Percentiles rank a stretch among this genome's conserved stretches.
Evolutionary conservation across 2,113 vertebrate genomes (phyloP).

Genomic region (Syrrhaptes paradoxus): DNA sequence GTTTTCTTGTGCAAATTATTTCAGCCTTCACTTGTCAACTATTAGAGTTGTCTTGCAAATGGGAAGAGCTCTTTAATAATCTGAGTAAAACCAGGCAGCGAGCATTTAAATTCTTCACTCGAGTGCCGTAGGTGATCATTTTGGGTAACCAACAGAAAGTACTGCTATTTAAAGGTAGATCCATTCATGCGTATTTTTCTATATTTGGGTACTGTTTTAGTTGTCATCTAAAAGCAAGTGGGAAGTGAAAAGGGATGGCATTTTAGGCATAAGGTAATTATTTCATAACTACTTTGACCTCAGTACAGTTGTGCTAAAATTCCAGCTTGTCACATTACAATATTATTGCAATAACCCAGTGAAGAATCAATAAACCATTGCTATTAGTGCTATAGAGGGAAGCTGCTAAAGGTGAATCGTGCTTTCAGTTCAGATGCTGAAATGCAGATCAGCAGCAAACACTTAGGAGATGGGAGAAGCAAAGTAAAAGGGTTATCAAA

Average conservation of each 20-base stretch:
- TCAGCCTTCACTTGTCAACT: not conserved
- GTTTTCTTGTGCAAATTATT: not conserved
- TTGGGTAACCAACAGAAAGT: not conserved
- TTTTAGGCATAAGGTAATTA: not conserved
- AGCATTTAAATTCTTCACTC: not conserved
- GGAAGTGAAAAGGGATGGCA: not conserved
- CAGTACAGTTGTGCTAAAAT: not conserved
- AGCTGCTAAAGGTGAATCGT: not conserved
- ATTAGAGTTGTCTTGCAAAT: not conserved
- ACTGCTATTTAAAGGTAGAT: not conserved
- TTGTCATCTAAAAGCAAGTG: not conserved
- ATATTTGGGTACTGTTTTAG: not conserved
- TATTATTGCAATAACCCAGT: not conserved
- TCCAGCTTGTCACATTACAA: not conserved
- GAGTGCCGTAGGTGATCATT: not conserved
- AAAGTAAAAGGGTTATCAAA: not conserved
- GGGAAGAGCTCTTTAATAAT: not conserved
- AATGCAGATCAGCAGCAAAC: not conserved
- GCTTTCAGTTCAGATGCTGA: not conserved
- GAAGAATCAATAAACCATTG: not conserved
- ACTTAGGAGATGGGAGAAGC: not conserved
- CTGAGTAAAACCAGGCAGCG: not conserved
- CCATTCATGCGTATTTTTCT: not conserved
- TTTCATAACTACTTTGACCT: not conserved
- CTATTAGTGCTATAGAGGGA: not conserved